Evolutionary conservation across 2,888 invertebrate species (phyloP).

Genomic region (Cryptus viduatorius): DNA sequence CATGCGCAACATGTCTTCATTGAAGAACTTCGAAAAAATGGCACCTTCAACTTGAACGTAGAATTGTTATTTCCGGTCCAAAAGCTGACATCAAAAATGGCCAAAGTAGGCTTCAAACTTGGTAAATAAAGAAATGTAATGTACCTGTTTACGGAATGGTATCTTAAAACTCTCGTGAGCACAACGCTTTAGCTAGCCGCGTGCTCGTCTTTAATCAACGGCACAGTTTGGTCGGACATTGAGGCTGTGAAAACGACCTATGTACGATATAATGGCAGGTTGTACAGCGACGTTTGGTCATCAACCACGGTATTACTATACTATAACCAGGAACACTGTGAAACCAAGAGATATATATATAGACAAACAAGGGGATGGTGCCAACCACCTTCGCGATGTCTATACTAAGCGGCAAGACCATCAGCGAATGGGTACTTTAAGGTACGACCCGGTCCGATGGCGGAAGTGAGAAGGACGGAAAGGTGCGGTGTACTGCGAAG

Average conservation of each 20-base stretch:
- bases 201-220: slow-evolving; percentile 24
- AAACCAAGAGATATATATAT: slow-evolving; percentile 7
- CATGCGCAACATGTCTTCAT: background rate
- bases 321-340: background rate
- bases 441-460: slow-evolving; percentile 2
- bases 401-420: slow-evolving; percentile 11
- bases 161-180: background rate
- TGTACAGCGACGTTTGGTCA: background rate
- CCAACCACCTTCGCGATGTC: slow-evolving; percentile 11
- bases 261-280: slow-evolving; percentile 4
- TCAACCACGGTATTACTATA: slow-evolving; percentile 1
- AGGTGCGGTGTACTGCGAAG: slow-evolving; percentile 14
- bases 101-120: background rate
- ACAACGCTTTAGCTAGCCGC: background rate
- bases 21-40: background rate
- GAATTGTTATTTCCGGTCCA: no score
- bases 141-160: background rate
- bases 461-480: background rate
- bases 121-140: background rate
- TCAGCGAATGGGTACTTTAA: slow-evolving; percentile 28
- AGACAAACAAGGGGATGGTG: slow-evolving; percentile 3
- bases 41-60: background rate
- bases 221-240: slow-evolving; percentile 5
- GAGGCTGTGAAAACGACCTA: background rate
- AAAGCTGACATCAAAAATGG: background rate